Base-by-base conservation (phyloP, 2,797 vertebrate species). In the Phrynocephalus guinanensis region DNA sequence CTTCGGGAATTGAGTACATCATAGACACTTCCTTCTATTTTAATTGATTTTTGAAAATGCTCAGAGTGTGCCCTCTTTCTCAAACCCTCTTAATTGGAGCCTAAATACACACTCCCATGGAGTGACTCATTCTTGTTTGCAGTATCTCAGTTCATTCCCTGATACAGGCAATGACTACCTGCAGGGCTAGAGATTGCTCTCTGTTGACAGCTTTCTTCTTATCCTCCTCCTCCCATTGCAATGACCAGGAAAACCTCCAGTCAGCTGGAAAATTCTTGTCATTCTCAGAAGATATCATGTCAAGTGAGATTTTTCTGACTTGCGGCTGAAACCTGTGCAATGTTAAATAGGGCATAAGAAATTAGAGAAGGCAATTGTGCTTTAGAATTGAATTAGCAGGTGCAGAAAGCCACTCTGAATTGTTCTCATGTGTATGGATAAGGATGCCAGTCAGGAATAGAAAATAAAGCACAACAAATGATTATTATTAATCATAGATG, bases 121-220 rank as follows among this genome's bases (percentile, higher is more conserved):
- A 91, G 85, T 6, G 66, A 3, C 26, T 88, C 81, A 9, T 33
- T 89, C 28, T 79, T 66, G n/a, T 90, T 83, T 90, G 52, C 70
- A 80, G 82, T 79, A 73, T 78, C n/a, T 86, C 6, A 0, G 5
- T 91, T 91, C 60, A 79, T 85, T 84, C 13, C 22, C 38, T 83
- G 75, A 86, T 78, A 50, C 24, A 83, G 71, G 77, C 86, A 89
- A 83, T 73, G 86, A 76, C 38, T 87, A 92, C 88, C 88, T 93
- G 30, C 75, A 89, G 85, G 22, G 83, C 0, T 79, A 24, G 8
- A 79, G 89, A 52, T 76, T 88, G 67, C 1, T 91, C 76, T 82
- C 83, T 66, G 3, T 20, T n/a, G 22, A 56, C 75, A 87, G 77
- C 20, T 22, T 70, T 84, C 52, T 89, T 80, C 78, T 92, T 68